Evolutionary conservation across 2,113 vertebrate genomes (phyloP).

Genomic region (Callionymus lyra): DNA sequence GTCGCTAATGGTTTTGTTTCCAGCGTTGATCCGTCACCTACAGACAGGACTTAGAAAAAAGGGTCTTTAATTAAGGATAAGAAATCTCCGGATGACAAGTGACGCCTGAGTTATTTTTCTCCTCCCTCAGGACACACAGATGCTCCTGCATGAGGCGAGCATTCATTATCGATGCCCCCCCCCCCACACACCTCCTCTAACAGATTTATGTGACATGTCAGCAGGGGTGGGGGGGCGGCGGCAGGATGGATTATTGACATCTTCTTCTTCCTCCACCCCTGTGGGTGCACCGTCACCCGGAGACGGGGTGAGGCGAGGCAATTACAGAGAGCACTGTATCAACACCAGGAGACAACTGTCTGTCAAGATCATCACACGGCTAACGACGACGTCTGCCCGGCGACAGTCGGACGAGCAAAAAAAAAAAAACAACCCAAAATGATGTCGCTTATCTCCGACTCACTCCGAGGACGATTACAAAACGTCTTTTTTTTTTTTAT

Average conservation of each 20-base stretch:
- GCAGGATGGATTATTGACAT: conserved; percentile 58
- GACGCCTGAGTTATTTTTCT: conserved; percentile 27
- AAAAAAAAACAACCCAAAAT: conserved; percentile 35
- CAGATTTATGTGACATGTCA: conserved; percentile 52
- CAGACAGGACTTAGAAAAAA: no score
- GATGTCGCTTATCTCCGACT: conserved; percentile 49
- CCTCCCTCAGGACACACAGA: conserved; percentile 34
- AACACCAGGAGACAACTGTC: conserved; percentile 48
- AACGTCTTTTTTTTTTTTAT: conserved; percentile 42
- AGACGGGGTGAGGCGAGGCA: conserved; percentile 43
- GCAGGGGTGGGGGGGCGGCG: conserved; percentile 2
- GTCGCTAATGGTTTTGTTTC: no score
- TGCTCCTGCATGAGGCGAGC: conserved; percentile 29
- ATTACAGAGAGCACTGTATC: conserved; percentile 48
- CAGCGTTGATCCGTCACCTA: no score
- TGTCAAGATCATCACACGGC: conserved; percentile 39
- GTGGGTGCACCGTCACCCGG: conserved; percentile 30
- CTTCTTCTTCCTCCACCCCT: conserved; percentile 33
- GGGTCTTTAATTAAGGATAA: conserved; percentile 6
- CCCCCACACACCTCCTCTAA: no score
- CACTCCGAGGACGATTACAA: conserved; percentile 45
- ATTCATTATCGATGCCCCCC: conserved; percentile 50
- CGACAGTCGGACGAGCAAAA: conserved; percentile 18
- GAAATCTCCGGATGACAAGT: conserved; percentile 26
- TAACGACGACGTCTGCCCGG: conserved; percentile 29